A percentile compares a stretch with the other conserved stretches of the same genome.
Evolutionary conservation across 1,140 invertebrate genomes (phyloP).

Genomic region (Drosophila aff.): DNA sequence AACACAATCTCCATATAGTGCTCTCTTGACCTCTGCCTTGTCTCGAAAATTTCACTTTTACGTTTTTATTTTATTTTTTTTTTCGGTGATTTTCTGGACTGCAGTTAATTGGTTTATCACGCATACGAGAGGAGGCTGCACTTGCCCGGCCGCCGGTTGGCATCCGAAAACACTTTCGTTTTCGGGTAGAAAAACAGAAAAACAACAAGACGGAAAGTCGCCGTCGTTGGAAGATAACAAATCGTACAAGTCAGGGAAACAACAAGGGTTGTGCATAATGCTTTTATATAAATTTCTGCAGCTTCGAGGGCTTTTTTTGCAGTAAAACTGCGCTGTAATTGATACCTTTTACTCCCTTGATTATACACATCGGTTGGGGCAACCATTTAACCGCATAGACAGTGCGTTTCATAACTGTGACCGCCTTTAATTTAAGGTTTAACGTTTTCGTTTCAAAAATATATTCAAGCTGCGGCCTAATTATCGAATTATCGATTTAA

Average conservation of each 20-base stretch:
- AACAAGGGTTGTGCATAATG: conserved; percentile 36
- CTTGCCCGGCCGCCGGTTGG: conserved; percentile 47
- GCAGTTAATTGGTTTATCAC: conserved; percentile 79
- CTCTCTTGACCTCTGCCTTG: conserved; percentile 31
- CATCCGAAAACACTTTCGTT: conserved; percentile 77
- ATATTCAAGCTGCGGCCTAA: neutral
- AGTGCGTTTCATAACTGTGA: conserved; percentile 42
- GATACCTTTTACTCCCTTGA: conserved; percentile 45
- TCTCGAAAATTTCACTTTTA: conserved; percentile 64
- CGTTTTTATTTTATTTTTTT: conserved; percentile 21
- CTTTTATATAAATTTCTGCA: conserved; percentile 37
- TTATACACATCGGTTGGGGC: conserved; percentile 29
- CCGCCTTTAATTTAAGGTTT: neutral
- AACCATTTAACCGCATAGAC: conserved; percentile 31
- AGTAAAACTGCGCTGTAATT: conserved; percentile 22
- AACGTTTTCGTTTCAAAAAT: conserved; percentile 2
- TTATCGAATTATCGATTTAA: conserved; percentile 24
- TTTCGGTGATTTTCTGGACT: conserved; percentile 34
- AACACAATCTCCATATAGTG: conserved; percentile 3
- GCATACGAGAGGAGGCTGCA: conserved; percentile 66
- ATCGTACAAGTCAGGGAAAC: conserved; percentile 34
- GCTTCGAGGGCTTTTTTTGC: conserved; percentile 18
- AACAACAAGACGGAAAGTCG: conserved; percentile 48
- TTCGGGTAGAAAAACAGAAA: conserved; percentile 30
- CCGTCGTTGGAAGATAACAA: conserved; percentile 22